phyloP scores from a whole-genome alignment of 1,140 invertebrate species.

The Chironomus striatipennis region DNA sequence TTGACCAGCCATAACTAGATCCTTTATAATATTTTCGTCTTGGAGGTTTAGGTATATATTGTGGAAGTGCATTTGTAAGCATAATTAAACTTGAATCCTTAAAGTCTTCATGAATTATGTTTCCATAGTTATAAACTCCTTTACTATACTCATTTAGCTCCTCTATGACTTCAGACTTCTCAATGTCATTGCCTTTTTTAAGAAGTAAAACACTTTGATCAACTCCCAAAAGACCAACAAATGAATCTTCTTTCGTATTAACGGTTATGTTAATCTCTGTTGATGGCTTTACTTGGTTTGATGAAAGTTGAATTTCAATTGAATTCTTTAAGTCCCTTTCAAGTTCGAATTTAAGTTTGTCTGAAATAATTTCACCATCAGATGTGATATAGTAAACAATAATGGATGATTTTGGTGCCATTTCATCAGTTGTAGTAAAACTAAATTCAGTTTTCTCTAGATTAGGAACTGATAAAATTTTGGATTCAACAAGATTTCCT shows the following conservation, averaged over 20 bases:
- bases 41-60: too few relatives aligned
- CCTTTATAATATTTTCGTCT: too few relatives aligned
- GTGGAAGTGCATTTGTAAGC: neutral
- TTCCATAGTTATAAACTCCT: neutral
- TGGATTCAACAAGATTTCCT: constrained; percentile 65
- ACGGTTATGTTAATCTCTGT: constrained; percentile 56
- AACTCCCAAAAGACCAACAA: constrained; percentile 70
- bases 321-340: constrained; percentile 64
- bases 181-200: constrained; percentile 49
- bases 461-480: constrained; percentile 43
- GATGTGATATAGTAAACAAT: constrained; percentile 60
- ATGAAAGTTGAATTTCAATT: constrained; percentile 38
- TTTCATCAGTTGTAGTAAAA: constrained; percentile 63
- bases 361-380: constrained; percentile 68
- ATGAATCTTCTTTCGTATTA: constrained; percentile 65
- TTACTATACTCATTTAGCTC: constrained; percentile 29
- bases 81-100: neutral
- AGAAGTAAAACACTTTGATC: constrained; percentile 74
- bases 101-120: neutral
- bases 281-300: constrained; percentile 53
- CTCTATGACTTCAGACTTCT: constrained; percentile 40
- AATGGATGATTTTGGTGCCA: constrained; percentile 72
- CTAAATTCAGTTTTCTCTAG: constrained; percentile 36
- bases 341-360: constrained; percentile 66
- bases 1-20: too few relatives aligned